These are phyloP conservation scores for Clytia hemisphaerica DNA, from an alignment of 30 jellyfish, hydroid and myxozoan genomes.

Conservation along the genomic window DNA sequence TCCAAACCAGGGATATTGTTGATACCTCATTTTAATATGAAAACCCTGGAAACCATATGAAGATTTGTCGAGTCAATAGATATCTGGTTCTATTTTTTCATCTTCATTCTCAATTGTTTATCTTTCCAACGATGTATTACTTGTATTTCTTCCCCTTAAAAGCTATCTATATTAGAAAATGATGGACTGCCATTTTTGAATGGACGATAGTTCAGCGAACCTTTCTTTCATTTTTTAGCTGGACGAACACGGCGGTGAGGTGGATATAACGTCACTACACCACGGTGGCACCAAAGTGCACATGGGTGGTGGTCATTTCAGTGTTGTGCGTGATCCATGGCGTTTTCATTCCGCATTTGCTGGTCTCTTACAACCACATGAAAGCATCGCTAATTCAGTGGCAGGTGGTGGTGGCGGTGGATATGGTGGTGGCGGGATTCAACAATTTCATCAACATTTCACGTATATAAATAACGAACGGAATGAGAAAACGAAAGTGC, in stretches of 20 bases:
- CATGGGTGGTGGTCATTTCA: constrained; percentile 94
- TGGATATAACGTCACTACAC: constrained; percentile 56
- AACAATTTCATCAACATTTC: constrained; percentile 84
- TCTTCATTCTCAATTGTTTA: no score
- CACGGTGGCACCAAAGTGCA: constrained; percentile 76
- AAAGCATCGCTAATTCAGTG: constrained; percentile 58
- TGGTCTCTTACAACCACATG: constrained; percentile 80
- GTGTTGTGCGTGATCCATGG: constrained; percentile 95
- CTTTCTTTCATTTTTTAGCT: constrained; percentile 49
- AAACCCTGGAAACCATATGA: no score
- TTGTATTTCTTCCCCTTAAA: no score
- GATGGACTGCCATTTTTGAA: no score
- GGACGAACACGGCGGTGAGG: constrained; percentile 88
- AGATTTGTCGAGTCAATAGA: no score
- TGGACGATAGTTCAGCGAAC: no score
- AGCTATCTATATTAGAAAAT: no score
- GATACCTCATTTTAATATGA: no score
- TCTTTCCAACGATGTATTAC: no score
- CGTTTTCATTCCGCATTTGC: constrained; percentile 86
- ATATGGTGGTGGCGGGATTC: constrained; percentile 57
- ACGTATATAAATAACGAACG: constrained; percentile 75
- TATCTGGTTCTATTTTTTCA: no score
- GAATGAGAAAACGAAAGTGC: constrained; percentile 59
- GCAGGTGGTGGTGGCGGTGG: not conserved
- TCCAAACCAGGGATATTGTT: no score